Percentiles rank a stretch among this genome's conserved stretches.
Evolutionary conservation across 1,140 invertebrate species (phyloP).

Genomic region (Bombus waltoni): DNA sequence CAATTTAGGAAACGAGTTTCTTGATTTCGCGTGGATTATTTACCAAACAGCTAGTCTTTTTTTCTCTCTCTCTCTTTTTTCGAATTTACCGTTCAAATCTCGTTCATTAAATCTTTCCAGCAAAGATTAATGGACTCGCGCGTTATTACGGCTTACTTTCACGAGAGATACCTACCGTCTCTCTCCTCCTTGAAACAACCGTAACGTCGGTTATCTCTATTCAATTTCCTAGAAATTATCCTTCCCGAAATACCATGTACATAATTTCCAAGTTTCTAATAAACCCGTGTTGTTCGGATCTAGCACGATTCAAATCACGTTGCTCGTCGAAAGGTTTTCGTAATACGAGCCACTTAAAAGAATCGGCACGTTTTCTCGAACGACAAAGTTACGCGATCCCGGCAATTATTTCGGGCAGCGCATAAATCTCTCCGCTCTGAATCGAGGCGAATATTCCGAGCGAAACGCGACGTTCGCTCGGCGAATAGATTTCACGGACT

Average conservation of each 20-base stretch:
- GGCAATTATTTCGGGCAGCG: constrained; percentile 25
- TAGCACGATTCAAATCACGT: background rate
- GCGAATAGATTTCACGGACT: constrained; percentile 32
- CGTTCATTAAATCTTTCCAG: background rate
- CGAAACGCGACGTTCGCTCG: background rate
- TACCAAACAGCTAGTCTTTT: background rate
- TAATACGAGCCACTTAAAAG: background rate
- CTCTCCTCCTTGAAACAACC: background rate
- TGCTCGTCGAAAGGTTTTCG: background rate
- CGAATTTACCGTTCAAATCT: background rate
- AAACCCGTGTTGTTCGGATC: background rate
- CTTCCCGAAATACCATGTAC: background rate
- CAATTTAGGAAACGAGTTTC: constrained; percentile 20
- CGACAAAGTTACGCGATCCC: background rate
- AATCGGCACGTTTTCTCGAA: background rate
- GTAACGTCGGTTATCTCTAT: background rate
- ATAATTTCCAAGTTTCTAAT: background rate
- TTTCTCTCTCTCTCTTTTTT: background rate
- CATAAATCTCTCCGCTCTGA: background rate
- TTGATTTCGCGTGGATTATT: background rate
- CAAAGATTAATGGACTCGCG: background rate
- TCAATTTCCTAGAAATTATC: background rate
- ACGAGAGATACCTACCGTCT: background rate
- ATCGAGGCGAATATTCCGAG: background rate
- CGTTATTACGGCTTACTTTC: background rate